These are phyloP conservation scores for Cricetomys ansorgei DNA, from an alignment of 2,113 vertebrate genomes.

Conservation along the genomic window DNA sequence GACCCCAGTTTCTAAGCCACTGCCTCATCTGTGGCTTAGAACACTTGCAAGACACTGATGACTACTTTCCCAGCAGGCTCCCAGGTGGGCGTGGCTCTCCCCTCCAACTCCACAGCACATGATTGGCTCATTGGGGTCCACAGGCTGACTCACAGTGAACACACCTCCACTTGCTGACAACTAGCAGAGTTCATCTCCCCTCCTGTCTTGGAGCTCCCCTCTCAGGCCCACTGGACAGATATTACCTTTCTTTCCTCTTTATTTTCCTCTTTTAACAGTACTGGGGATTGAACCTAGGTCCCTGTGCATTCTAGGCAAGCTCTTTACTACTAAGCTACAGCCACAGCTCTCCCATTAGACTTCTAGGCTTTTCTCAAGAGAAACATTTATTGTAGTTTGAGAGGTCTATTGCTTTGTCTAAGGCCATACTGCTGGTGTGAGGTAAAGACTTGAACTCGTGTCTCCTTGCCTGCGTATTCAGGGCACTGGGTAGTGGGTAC, in stretches of 20 bases:
- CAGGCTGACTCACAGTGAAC: background rate
- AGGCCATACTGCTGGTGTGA: background rate
- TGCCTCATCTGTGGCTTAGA: too few species aligned
- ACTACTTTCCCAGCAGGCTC: background rate
- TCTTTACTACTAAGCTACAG: background rate
- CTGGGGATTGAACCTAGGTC: background rate
- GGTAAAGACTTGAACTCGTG: background rate
- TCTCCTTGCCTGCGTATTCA: background rate
- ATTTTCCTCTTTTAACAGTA: background rate
- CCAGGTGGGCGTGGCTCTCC: rapidly evolving
- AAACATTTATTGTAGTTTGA: background rate
- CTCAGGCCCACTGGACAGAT: background rate
- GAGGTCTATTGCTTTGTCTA: background rate
- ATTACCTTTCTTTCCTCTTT: background rate
- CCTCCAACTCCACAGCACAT: rapidly evolving
- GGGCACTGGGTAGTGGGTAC: rapidly evolving
- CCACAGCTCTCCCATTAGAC: background rate
- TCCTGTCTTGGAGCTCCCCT: too few species aligned
- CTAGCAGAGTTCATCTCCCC: background rate
- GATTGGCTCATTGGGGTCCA: background rate
- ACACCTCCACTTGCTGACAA: background rate
- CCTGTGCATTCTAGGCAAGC: background rate
- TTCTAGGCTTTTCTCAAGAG: background rate
- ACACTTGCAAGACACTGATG: background rate
- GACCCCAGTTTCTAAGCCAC: background rate